These are phyloP conservation scores for Indri indri DNA, from an alignment of 2,113 vertebrate genomes.

Conservation along the genomic window DNA sequence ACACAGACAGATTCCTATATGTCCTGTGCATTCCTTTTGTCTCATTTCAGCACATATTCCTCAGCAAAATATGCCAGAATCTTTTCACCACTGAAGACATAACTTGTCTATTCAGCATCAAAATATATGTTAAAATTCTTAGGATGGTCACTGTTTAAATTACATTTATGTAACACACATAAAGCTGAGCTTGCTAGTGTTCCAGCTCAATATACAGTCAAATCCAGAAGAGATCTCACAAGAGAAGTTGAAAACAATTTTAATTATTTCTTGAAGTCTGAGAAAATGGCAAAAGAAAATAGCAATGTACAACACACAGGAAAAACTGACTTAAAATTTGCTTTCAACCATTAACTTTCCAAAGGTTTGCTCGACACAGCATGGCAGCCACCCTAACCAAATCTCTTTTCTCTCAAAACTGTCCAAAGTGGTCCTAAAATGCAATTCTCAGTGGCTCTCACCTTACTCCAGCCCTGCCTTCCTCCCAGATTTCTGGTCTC, in stretches of 20 bases:
- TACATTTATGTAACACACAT: conserved; percentile 70
- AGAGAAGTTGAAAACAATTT: neutral
- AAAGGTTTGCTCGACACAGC: neutral
- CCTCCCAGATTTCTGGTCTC: neutral
- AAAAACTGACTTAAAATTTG: neutral
- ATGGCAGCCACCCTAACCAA: neutral
- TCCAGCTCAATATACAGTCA: neutral
- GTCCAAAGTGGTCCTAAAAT: neutral
- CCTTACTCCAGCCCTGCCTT: neutral
- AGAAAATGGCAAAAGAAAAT: neutral
- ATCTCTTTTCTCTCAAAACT: neutral
- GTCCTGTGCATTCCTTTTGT: neutral
- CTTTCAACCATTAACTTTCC: neutral
- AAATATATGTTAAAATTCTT: conserved; percentile 37
- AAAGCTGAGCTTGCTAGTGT: neutral
- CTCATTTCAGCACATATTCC: conserved; percentile 64
- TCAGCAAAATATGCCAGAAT: conserved; percentile 66
- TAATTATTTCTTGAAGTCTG: neutral
- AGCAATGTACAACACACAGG: neutral
- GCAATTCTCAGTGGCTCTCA: neutral
- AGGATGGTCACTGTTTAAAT: conserved; percentile 64
- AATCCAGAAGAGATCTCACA: neutral
- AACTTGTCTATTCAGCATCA: conserved; percentile 51
- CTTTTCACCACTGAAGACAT: conserved; percentile 61
- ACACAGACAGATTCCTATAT: neutral